Conservation (phyloP, 2,888 invertebrate genomes). For the Dexiosoma caninum region DNA sequence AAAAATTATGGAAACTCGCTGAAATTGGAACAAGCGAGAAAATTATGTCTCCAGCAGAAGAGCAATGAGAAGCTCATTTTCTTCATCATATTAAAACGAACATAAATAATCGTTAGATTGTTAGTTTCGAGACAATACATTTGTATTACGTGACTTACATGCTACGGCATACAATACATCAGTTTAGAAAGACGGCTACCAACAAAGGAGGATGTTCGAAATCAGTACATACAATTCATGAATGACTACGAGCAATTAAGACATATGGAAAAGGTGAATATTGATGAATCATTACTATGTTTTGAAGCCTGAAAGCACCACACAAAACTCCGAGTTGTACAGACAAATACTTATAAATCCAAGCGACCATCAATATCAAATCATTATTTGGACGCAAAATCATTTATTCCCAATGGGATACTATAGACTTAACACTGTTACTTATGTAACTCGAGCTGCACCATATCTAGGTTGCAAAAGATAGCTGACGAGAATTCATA, state of each 20-base stretch:
- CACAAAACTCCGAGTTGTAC: neutral
- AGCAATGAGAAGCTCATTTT: too few relatives aligned
- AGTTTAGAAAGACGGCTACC: neutral
- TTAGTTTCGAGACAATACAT: neutral
- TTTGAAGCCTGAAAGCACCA: neutral
- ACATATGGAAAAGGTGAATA: neutral
- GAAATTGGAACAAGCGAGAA: neutral
- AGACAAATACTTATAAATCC: neutral
- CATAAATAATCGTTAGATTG: neutral
- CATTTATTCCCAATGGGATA: too few relatives aligned
- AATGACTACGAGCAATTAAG: neutral
- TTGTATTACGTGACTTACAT: neutral
- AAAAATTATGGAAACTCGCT: neutral
- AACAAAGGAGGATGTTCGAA: neutral
- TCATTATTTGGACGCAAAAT: too few relatives aligned
- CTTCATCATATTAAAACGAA: neutral
- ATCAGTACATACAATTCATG: neutral
- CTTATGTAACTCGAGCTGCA: too few relatives aligned
- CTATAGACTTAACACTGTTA: too few relatives aligned
- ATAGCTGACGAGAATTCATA: neutral
- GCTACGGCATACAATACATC: neutral
- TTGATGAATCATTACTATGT: neutral
- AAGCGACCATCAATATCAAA: neutral
- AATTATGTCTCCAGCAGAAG: neutral
- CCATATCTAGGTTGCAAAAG: too few relatives aligned